A percentile compares a stretch with the other conserved stretches of the same genome.
These are phyloP conservation scores for Notoglanidium macrostoma DNA, from an alignment of 2,797 vertebrate genomes.

Conservation along the genomic window DNA sequence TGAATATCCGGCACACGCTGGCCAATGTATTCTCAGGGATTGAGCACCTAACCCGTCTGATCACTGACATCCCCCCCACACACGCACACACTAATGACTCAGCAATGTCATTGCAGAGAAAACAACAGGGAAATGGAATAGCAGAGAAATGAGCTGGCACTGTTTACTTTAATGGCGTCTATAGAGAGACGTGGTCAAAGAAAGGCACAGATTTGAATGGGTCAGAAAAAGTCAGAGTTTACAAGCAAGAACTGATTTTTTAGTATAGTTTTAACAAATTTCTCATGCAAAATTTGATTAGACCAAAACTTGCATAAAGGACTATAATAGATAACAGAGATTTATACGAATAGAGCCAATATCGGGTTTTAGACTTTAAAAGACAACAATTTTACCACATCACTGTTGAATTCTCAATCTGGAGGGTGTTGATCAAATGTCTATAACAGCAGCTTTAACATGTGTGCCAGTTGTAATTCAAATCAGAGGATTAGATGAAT, in stretches of 20 bases:
- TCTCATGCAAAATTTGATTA: neutral
- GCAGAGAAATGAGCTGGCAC: constrained; percentile 18
- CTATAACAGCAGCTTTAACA: neutral
- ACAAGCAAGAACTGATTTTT: neutral
- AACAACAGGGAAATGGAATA: constrained; percentile 5
- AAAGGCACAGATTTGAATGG: too few species aligned
- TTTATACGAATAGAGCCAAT: neutral
- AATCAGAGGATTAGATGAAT: neutral
- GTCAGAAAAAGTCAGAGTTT: neutral
- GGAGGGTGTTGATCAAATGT: neutral
- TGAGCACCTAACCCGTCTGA: constrained; percentile 23
- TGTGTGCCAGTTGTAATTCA: neutral
- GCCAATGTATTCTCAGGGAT: constrained; percentile 36
- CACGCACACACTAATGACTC: constrained; percentile 26
- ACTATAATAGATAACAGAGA: neutral
- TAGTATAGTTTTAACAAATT: neutral
- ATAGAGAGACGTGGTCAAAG: neutral
- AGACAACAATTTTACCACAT: neutral
- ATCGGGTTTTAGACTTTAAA: neutral
- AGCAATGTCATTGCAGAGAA: constrained; percentile 38
- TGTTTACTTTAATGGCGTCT: constrained; percentile 20
- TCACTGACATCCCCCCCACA: neutral
- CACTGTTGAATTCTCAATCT: neutral
- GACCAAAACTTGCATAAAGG: neutral
- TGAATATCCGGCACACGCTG: constrained; percentile 43